Base-by-base conservation (phyloP, 2,113 vertebrate genomes). In the Platichthys stellatus region DNA sequence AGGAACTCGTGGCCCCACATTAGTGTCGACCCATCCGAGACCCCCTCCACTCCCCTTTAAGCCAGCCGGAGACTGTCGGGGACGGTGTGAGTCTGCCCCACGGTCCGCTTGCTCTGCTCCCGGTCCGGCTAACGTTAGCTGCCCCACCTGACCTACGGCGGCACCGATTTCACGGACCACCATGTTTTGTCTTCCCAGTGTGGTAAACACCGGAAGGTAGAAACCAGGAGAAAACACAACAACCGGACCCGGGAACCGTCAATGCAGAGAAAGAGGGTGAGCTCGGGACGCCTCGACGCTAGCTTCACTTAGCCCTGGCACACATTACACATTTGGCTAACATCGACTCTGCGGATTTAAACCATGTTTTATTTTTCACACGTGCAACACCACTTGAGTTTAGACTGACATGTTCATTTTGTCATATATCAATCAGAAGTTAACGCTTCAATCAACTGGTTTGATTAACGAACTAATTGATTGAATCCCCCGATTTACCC, bases 181-280 rank as follows among this genome's bases (percentile, higher is more conserved):
- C 12, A 35, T 81, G 62, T 60, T 68, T 85, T 40, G 47, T 7
- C 6, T 31, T 31, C 31, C 6, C 31, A 5, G 31, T 31, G 31
- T 31, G 31, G 6, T 31, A 31, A 54, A 35, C 57, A 23, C 43
- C 69, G 74, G 82, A 93, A 91, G 87, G 62, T 76, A 51, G 47
- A 18, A 31, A 63, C 47, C 49, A 26, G 12, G 3, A 54, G 40
- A 1, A 58, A 57, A 51, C 17, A 63, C 40, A 43, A 4, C 69
- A 74, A 77, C n/a, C 43, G 63, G 43, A 80, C 24, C 82, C 68
- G 31, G 43, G 78, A 51, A 47, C 71, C 88, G 79, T 77, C 79
- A 82, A 86, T 85, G 88, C 74, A 61, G 58, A 89, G 85, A 89
- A 76, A 80, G 63, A 74, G 86, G 86, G 92, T 92, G 84, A 90